Base-by-base conservation (phyloP, 2,797 vertebrate species). In the Falco concolor region DNA sequence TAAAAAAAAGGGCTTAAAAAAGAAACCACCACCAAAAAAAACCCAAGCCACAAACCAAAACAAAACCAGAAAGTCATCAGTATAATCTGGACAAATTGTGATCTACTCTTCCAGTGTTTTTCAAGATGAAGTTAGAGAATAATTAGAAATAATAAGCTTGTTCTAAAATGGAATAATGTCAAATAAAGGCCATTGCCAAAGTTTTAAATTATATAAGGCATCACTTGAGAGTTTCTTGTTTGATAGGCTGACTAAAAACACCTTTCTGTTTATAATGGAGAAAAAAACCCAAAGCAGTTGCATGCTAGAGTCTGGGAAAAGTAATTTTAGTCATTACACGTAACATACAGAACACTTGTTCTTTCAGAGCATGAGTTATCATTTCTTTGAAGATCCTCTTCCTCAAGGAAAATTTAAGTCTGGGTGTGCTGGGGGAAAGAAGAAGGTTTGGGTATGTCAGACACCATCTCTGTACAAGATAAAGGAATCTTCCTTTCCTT, bases 121-220 rank as follows among this genome's bases (percentile, higher is more conserved):
- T 24, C 70, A 78, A 42, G 56, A 49, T 42, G 8, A 61, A 90
- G 22, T 57, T 22, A 42, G 38, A 92, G 76, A 75, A 75, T 50
- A 40, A 72, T 40, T 14, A 72, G 87, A 44, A 90, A 38, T 10
- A 77, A 60, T 8, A 36, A 82, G n/a, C 52, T 77, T 69, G 72
- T 24, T 87, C 72, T 92, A 76, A 79, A 88, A 72, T 59, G 59
- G 49, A 76, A 79, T 59, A 75, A 76, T 19, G 30, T 50, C 53
- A 67, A 86, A 86, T 21, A 68, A 91, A 93, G 30, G 32, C 60
- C 40, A 20, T 0, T 59, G 90, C 67, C 80, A 72, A 76, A 47
- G 53, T 38, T n/a, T 36, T 10, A 53, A 45, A 54, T 90, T 64
- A 44, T 0, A 2, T 60, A 75, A 82, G 0, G 1, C 2, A 53